Percentiles rank a stretch among this genome's conserved stretches.
phyloP scores from a whole-genome alignment of 1,140 invertebrate species.

The Lineus longissimus region DNA sequence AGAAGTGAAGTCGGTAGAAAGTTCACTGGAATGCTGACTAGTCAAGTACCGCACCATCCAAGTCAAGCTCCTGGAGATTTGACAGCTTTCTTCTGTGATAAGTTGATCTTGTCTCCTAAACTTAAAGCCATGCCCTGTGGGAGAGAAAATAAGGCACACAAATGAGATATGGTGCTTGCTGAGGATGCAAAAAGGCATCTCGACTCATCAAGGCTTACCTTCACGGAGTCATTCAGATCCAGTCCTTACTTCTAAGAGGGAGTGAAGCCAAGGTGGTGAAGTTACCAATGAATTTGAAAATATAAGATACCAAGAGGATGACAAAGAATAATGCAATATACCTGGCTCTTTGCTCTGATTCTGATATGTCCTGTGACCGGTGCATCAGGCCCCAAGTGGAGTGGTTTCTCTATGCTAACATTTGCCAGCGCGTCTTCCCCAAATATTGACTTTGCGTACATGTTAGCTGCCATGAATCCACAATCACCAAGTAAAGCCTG shows the following conservation, averaged over 20 bases:
- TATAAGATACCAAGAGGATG: too few relatives aligned
- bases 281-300: too few relatives aligned
- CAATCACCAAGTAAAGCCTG: conserved; percentile 91
- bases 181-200: background rate
- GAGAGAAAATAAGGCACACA: conserved; percentile 2
- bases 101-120: conserved; percentile 93
- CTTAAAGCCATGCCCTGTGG: conserved; percentile 91
- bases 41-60: too few relatives aligned
- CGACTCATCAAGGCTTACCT: background rate
- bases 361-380: conserved; percentile 94
- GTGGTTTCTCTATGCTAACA: conserved; percentile 93
- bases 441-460: conserved; percentile 98
- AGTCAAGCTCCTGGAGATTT: background rate
- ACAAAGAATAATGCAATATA: conserved; percentile 42
- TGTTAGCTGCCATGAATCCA: conserved; percentile 98
- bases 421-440: conserved; percentile 98
- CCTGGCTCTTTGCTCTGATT: conserved; percentile 96
- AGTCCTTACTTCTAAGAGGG: too few relatives aligned
- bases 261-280: too few relatives aligned
- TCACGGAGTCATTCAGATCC: too few relatives aligned
- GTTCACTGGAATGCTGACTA: too few relatives aligned
- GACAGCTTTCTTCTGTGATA: conserved; percentile 66
- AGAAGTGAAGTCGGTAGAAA: too few relatives aligned
- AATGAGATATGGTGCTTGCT: too few relatives aligned
- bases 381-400: conserved; percentile 73